Conservation (phyloP, 35 echinoderm and acorn worm species). For the Nesometra sesokonis region DNA sequence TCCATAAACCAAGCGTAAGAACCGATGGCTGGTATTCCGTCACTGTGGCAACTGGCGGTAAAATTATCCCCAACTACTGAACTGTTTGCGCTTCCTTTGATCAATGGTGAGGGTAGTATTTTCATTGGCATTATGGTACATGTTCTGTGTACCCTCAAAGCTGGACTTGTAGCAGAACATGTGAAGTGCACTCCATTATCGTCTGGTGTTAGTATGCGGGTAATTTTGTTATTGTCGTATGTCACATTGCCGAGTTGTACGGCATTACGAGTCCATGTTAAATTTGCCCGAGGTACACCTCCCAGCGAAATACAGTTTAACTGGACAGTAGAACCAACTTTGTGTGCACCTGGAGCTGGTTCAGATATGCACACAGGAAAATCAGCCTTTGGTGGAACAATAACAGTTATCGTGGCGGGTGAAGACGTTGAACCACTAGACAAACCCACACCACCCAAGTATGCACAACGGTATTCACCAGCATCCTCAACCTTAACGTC, state of each 20-base stretch:
- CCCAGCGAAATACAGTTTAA: constrained; percentile 23
- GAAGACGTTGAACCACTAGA: not conserved
- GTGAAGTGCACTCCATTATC: constrained; percentile 17
- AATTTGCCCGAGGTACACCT: not conserved
- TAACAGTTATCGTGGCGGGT: not conserved
- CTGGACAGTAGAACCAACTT: not conserved
- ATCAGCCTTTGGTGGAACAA: constrained; percentile 4
- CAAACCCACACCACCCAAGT: not conserved
- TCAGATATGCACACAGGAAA: not conserved
- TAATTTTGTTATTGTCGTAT: not conserved
- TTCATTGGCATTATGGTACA: constrained; percentile 3
- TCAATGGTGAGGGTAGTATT: not conserved
- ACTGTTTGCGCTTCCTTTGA: not conserved
- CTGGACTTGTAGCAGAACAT: constrained; percentile 10
- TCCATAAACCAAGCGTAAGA: not conserved
- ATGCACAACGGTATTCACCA: constrained; percentile 6
- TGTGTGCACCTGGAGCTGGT: not conserved
- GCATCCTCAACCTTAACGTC: constrained; percentile 25
- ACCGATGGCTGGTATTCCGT: not conserved
- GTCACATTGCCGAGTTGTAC: not conserved
- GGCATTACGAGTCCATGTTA: not conserved
- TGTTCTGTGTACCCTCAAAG: not conserved
- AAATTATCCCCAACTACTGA: not conserved
- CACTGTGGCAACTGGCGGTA: not conserved
- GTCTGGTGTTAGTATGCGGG: not conserved